phyloP scores from a whole-genome alignment of 2,888 invertebrate species.

The Xestia xanthographa region DNA sequence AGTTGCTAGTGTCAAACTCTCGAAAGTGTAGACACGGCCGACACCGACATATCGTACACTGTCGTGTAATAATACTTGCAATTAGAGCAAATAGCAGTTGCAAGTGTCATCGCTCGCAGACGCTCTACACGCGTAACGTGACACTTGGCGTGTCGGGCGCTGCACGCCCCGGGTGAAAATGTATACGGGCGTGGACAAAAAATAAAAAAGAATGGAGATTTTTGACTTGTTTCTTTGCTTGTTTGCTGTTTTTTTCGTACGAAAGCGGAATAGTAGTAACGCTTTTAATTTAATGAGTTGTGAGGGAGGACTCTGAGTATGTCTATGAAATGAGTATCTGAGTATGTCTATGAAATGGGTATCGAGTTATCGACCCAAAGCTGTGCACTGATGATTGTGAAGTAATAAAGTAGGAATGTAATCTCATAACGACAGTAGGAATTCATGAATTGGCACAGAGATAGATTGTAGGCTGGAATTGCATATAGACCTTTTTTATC shows the following conservation, averaged over 20 bases:
- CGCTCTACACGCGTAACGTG: constrained; percentile 70
- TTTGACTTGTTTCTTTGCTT: background rate
- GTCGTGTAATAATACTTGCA: constrained; percentile 76
- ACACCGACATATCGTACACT: constrained; percentile 47
- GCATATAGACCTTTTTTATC: too few species aligned
- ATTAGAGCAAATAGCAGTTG: constrained; percentile 77
- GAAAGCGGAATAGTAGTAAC: too few species aligned
- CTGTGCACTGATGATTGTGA: background rate
- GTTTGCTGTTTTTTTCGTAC: constrained; percentile 1
- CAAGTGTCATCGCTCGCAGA: constrained; percentile 75
- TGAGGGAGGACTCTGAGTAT: background rate
- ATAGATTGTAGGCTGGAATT: too few species aligned
- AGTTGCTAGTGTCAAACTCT: constrained; percentile 40
- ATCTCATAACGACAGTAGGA: background rate
- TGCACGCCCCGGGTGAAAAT: constrained; percentile 65
- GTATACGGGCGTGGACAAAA: constrained; percentile 30
- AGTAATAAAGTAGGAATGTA: background rate
- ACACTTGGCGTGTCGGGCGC: constrained; percentile 69
- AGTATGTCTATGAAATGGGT: too few species aligned
- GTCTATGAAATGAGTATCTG: background rate
- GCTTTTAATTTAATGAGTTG: background rate
- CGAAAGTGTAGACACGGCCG: constrained; percentile 50
- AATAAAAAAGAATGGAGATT: background rate
- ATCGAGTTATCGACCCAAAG: background rate
- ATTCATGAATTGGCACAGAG: background rate